Conservation (phyloP, 2,113 vertebrate genomes). For the Pontoporia blainvillei region DNA sequence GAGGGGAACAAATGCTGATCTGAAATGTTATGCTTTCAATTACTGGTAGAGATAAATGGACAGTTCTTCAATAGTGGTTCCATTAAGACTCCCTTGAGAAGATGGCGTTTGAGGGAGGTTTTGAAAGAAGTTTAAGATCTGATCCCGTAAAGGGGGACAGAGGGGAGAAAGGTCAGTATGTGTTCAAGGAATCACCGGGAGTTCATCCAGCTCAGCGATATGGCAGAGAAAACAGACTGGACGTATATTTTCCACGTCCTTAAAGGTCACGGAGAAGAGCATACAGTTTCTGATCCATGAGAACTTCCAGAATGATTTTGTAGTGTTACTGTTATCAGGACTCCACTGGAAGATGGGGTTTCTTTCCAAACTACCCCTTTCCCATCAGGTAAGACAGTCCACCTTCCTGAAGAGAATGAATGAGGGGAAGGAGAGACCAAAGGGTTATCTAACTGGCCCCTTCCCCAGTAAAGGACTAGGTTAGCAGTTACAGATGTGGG, state of each 20-base stretch:
- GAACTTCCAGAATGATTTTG: background rate
- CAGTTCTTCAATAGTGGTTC: background rate
- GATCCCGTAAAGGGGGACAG: background rate
- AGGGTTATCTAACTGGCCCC: background rate
- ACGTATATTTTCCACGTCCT: background rate
- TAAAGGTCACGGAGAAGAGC: background rate
- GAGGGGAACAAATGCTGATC: background rate
- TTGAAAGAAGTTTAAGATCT: background rate
- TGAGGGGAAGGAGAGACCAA: background rate
- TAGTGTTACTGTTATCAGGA: background rate
- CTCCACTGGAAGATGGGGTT: background rate
- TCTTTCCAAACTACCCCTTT: background rate
- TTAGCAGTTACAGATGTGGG: background rate
- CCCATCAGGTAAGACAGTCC: background rate
- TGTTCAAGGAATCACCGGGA: background rate
- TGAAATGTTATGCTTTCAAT: background rate
- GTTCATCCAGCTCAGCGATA: background rate
- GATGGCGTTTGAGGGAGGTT: background rate
- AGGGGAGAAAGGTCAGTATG: background rate
- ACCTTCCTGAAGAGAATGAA: background rate
- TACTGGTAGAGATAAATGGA: background rate
- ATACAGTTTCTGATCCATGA: background rate
- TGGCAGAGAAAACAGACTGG: background rate
- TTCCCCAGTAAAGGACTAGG: background rate
- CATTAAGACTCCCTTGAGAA: background rate